These are phyloP conservation scores for Pipistrellus nathusii DNA, from an alignment of 2,797 vertebrate species.

Conservation along the genomic window DNA sequence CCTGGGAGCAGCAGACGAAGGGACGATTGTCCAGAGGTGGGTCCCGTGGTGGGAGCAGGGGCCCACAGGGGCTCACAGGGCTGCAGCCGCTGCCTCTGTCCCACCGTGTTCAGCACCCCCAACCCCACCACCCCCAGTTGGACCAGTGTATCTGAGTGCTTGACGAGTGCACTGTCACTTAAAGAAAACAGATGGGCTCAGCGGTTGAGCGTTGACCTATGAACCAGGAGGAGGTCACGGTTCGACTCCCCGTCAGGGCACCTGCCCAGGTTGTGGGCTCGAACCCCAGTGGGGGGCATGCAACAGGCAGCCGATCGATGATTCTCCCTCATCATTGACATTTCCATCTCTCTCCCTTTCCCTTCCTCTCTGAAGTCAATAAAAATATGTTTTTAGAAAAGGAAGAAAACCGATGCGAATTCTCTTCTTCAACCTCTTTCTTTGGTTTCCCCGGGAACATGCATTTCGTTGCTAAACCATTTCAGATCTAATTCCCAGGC, in stretches of 20 bases:
- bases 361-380: no score
- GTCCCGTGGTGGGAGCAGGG: background rate
- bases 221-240: no score
- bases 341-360: no score
- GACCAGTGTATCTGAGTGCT: background rate
- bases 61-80: background rate
- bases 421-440: background rate
- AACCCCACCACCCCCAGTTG: accelerated
- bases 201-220: no score
- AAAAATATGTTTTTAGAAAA: no score
- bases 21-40: background rate
- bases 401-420: no score
- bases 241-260: no score
- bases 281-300: no score
- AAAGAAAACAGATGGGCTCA: background rate
- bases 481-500: background rate
- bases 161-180: background rate
- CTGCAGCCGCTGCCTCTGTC: background rate
- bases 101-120: background rate
- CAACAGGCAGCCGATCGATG: no score
- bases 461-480: background rate
- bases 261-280: no score
- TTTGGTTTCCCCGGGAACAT: background rate
- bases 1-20: background rate
- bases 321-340: no score